Base-by-base conservation (phyloP, 2,113 vertebrate genomes). In the Lasiurus borealis region DNA sequence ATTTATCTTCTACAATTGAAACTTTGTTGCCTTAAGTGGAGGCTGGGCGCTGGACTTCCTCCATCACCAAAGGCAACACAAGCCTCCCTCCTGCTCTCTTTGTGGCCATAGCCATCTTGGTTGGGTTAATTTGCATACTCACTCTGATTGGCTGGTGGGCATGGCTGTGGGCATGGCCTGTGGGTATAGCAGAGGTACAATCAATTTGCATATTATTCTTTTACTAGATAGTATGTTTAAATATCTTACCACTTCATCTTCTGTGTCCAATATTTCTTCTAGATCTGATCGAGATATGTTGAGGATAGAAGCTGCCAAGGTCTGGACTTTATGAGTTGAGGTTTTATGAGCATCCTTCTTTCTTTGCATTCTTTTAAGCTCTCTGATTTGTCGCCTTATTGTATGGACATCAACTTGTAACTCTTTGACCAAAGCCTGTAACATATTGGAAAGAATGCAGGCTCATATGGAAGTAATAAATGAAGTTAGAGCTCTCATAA, bases 201-300 rank as follows among this genome's bases (percentile, higher is more conserved):
- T 40, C 40, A 57, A 57, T 57, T 57, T 8, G 19, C 54, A 57
- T 57, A 57, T 57, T 57, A 57, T 19, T 57, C 54, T 54, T 54
- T 19, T 57, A 21, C 21, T 57, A 57, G 40, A 40, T 40, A 40
- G 40, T 40, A 62, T 86, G 40, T 54, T 97, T 96, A 93, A 91
- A 85, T 71, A 78, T 94, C 97, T 98, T 98, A 99, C 99, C 98
- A 98, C 86, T 96, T 98, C 97, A 91, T 98, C 98, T 93, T 99
- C 99, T 69, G 98, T 98, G 96, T 99, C 98, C 94, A 99, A 71
- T 97, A 99, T 99, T 96, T 99, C 98, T 1, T 98, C 98, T 19
- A 99, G 98, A 97, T 99, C 99, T 59, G 98, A 98, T 90, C 96
- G 98, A 81, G 99, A 99, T 98, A 99, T 98, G 95, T 99, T 99